Evolutionary conservation across 1,140 invertebrate species (phyloP), one percentile per base, ranked within the genome.

Genomic region (Drosophila oshimai): DNA sequence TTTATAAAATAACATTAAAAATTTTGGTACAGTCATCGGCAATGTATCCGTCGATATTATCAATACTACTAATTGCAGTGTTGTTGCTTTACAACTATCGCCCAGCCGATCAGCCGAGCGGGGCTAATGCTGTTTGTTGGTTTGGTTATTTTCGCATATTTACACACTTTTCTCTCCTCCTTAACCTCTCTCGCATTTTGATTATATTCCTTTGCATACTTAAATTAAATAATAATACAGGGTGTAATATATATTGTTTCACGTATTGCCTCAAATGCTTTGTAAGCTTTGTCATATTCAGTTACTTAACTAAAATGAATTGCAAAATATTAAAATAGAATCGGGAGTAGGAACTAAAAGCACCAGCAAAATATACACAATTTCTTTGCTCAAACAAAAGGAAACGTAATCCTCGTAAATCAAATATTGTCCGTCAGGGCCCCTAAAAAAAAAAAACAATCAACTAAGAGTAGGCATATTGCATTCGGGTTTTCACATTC

Each of bases 21-120:
- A 90, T 88, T 90, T 90, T 90, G 88, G 88, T 90, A 90, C 88
- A 90, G 78, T 90, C 75, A 84, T 73, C 33, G 74, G 62, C 64
- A 60, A 28, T 74, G 12, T n/a, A 61, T 50, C 51, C 39, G 20
- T 49, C 26, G 12, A 58, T 50, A 55, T 61, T 34, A 46, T 49
- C 47, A 65, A 60, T 77, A 69, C 39, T 71, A 37, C 49, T 72
- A 70, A 65, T 37, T 51, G 42, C 26, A 34, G 15, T 7, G 36
- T 34, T 44, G 24, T 60, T 47, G 45, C 37, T 44, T 34, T 58
- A 42, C 29, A 54, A 51, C 45, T 70, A 49, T 15, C 13, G 34
- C 13, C 54, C 15, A 15, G 34, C 20, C 41, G 20, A 36, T 20
- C 17, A 5, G 34, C 53, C 24, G 37, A 45, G n/a, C 7, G 33